These are phyloP conservation scores for Trissolcus japonicus DNA, from an alignment of 2,888 invertebrate genomes.

Conservation along the genomic window DNA sequence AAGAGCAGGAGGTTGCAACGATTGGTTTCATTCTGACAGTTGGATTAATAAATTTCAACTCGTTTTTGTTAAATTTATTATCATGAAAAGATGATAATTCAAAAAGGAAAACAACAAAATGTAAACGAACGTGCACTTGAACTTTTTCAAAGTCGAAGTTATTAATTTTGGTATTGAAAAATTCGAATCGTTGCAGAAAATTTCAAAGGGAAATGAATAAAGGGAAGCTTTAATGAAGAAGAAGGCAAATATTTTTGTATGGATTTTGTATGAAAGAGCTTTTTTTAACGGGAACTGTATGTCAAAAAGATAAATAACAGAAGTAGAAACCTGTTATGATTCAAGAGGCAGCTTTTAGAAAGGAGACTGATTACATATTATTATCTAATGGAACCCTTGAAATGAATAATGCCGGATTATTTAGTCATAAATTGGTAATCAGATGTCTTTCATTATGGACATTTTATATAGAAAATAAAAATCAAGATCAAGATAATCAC, in stretches of 20 bases:
- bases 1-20: too few relatives aligned
- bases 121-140: background rate
- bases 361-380: conserved; percentile 8
- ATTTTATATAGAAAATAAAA: too few relatives aligned
- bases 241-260: background rate
- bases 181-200: too few relatives aligned
- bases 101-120: background rate
- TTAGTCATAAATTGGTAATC: too few relatives aligned
- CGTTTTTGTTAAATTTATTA: too few relatives aligned
- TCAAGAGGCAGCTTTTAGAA: conserved; percentile 13
- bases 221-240: background rate
- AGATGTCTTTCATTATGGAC: too few relatives aligned
- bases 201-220: background rate
- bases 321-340: conserved; percentile 8
- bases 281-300: conserved; percentile 4
- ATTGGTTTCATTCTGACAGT: too few relatives aligned
- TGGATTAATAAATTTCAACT: too few relatives aligned
- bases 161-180: too few relatives aligned
- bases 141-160: too few relatives aligned
- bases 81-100: too few relatives aligned
- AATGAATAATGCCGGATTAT: background rate
- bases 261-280: conserved; percentile 1
- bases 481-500: too few relatives aligned
- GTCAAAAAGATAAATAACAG: conserved; percentile 4
- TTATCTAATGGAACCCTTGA: conserved; percentile 9